Evolutionary conservation across 2,888 invertebrate genomes (phyloP).

Genomic region (Dolichomitus sp.): DNA sequence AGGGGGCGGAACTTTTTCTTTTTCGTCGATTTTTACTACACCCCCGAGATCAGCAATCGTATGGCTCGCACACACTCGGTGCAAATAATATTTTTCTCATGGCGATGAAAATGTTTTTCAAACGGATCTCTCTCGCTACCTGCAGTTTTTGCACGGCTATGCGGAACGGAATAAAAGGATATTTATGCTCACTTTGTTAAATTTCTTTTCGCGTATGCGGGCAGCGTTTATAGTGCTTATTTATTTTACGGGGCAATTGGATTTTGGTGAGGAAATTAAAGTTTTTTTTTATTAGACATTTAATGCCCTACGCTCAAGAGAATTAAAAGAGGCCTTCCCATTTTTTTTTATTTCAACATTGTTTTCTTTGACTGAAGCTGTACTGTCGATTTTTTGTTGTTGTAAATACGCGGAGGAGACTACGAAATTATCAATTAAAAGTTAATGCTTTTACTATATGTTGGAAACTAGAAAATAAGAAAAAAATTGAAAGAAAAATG

Average conservation of each 20-base stretch:
- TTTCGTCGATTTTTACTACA: slow-evolving; percentile 41
- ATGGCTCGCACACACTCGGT: neutral
- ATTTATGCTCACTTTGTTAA: slow-evolving; percentile 19
- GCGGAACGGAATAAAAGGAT: neutral
- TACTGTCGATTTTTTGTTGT: no score
- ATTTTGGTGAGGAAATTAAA: neutral
- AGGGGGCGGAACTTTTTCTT: neutral
- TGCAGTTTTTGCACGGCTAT: neutral
- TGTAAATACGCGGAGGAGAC: no score
- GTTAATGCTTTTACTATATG: no score
- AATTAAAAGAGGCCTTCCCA: no score
- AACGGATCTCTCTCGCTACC: slow-evolving; percentile 4
- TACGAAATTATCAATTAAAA: no score
- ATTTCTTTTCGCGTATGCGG: slow-evolving; percentile 7
- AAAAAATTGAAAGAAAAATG: no score
- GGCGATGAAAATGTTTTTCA: slow-evolving; percentile 29
- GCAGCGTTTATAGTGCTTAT: neutral
- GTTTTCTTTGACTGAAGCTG: no score
- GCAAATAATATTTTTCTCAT: slow-evolving; percentile 13
- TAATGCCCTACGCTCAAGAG: no score
- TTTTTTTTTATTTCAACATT: no score
- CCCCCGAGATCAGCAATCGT: slow-evolving; percentile 19
- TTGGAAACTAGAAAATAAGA: no score
- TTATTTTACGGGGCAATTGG: neutral
- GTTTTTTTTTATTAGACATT: neutral